Conservation (phyloP, 2,888 invertebrate genomes). For the Mesorhabditis sp. region DNA sequence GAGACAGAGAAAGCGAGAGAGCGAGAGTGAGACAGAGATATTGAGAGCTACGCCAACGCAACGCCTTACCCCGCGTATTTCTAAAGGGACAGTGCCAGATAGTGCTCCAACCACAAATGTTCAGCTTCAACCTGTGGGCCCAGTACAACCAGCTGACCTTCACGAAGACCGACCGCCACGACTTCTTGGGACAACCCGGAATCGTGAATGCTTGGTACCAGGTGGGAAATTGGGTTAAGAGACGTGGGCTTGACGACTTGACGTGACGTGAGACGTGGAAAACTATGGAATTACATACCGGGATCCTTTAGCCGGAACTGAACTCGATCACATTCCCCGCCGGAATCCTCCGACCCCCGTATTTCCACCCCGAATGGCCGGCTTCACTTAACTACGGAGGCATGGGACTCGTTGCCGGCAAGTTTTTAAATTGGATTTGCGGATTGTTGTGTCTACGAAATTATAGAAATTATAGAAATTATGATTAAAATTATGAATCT, state of each 20-base stretch:
- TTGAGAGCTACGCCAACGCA: too few relatives aligned
- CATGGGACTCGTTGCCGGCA: conserved; percentile 92
- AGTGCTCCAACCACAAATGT: not conserved
- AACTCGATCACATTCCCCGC: conserved; percentile 56
- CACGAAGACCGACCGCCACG: conserved; percentile 28
- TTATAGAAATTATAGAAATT: too few relatives aligned
- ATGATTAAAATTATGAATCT: too few relatives aligned
- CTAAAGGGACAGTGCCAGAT: not conserved
- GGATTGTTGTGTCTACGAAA: too few relatives aligned
- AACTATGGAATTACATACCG: not conserved
- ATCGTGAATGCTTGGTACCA: conserved; percentile 52
- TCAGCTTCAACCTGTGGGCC: conserved; percentile 30
- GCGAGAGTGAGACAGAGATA: too few relatives aligned
- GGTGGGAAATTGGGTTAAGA: too few relatives aligned
- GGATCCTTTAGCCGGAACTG: conserved; percentile 30
- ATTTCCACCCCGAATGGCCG: conserved; percentile 47
- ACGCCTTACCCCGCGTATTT: not conserved
- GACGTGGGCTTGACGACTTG: not conserved
- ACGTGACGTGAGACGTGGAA: too few relatives aligned
- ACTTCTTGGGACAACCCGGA: conserved; percentile 47
- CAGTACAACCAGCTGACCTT: conserved; percentile 31
- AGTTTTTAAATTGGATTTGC: too few relatives aligned
- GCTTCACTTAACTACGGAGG: conserved; percentile 72
- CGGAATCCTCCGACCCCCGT: conserved; percentile 50
- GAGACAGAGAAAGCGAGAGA: too few relatives aligned